These are phyloP conservation scores for Crocallis elinguaria DNA, from an alignment of 2,888 invertebrate genomes.

Conservation along the genomic window DNA sequence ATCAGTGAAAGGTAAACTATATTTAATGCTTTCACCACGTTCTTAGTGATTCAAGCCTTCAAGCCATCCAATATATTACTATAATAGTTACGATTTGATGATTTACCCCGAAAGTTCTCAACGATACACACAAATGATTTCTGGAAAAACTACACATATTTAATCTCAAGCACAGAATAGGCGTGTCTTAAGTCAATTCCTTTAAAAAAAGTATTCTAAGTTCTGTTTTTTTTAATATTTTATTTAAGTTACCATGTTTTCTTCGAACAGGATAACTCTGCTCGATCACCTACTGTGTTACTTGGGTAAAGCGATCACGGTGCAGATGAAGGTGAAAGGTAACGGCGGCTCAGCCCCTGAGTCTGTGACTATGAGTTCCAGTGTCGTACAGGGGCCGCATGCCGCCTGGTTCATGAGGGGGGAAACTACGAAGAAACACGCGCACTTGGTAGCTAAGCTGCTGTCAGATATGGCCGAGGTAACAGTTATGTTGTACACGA, in stretches of 20 bases:
- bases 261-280: slow-evolving; percentile 62
- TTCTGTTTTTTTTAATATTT: too few relatives aligned
- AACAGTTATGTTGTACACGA: slow-evolving; percentile 53
- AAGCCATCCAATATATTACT: not conserved
- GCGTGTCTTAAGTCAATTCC: too few relatives aligned
- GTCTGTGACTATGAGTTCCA: slow-evolving; percentile 85
- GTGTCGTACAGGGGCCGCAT: slow-evolving; percentile 60
- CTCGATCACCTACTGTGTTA: slow-evolving; percentile 96
- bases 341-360: slow-evolving; percentile 55
- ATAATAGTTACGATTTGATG: not conserved
- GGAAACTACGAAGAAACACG: slow-evolving; percentile 92
- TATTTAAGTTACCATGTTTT: not conserved
- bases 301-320: slow-evolving; percentile 94
- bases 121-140: too few relatives aligned
- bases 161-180: too few relatives aligned
- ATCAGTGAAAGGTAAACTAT: slow-evolving; percentile 51
- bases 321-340: slow-evolving; percentile 92
- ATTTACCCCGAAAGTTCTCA: not conserved
- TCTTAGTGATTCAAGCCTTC: not conserved
- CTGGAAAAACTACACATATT: too few relatives aligned
- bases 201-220: too few relatives aligned
- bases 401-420: slow-evolving; percentile 95
- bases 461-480: slow-evolving; percentile 97
- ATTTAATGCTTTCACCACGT: not conserved
- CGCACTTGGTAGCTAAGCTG: slow-evolving; percentile 94